phyloP scores from a whole-genome alignment of 2,888 invertebrate genomes.

The Nomada goodeniana region DNA sequence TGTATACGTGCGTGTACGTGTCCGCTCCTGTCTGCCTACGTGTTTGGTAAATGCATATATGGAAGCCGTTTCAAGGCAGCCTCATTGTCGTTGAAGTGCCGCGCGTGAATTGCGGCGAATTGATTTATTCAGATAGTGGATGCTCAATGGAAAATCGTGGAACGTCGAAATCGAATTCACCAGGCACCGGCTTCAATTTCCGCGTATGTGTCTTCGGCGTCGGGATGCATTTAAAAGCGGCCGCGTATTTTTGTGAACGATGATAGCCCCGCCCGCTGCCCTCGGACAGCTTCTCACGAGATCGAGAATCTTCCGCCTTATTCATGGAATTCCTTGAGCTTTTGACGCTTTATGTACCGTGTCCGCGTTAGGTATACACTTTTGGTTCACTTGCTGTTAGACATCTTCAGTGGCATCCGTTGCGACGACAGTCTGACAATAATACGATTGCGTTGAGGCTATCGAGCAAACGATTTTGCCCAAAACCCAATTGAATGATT shows the following conservation, averaged over 20 bases:
- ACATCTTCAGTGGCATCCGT: too few species aligned
- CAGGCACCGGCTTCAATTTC: conserved; percentile 45
- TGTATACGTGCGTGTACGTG: neutral
- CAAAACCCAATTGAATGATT: too few species aligned
- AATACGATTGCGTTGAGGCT: too few species aligned
- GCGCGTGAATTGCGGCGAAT: conserved; percentile 61
- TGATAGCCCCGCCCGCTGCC: neutral
- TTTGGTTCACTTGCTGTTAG: too few species aligned
- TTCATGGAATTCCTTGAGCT: neutral
- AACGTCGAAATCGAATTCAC: conserved; percentile 53
- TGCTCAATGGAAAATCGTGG: conserved; percentile 52
- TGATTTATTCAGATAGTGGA: conserved; percentile 57
- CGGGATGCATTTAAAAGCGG: conserved; percentile 39
- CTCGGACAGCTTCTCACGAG: neutral
- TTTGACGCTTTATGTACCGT: too few species aligned
- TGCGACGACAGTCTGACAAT: too few species aligned
- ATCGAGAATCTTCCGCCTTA: neutral
- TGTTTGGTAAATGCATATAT: conserved; percentile 41
- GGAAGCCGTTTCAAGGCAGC: conserved; percentile 58
- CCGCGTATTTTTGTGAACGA: conserved; percentile 3
- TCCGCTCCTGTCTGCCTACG: conserved; percentile 33
- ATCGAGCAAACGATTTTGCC: too few species aligned
- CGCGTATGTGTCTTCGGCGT: conserved; percentile 29
- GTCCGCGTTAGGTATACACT: too few species aligned
- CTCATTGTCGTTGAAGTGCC: conserved; percentile 57